These are phyloP conservation scores for Polypterus bichir DNA, from an alignment of 2,113 vertebrate genomes.

Conservation along the genomic window DNA sequence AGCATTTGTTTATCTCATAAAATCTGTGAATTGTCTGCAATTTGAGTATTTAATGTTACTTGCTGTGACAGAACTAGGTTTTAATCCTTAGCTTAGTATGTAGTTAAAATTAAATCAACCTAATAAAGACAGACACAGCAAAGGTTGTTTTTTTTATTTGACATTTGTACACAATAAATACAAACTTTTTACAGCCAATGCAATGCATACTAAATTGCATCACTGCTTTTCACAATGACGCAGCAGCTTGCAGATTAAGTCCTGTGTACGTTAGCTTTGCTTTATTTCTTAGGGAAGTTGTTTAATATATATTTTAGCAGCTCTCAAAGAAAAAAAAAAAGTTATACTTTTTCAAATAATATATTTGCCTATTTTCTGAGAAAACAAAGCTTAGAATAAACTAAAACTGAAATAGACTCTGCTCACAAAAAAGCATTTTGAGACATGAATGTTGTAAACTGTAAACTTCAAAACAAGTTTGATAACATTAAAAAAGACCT, in stretches of 20 bases:
- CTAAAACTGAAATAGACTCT: conserved; percentile 38
- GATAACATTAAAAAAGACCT: conserved; percentile 66
- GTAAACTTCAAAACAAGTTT: conserved; percentile 86
- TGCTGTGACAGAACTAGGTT: no score
- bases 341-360: conserved; percentile 51
- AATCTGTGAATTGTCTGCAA: no score
- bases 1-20: no score
- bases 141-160: conserved; percentile 75
- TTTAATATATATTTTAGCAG: conserved; percentile 50
- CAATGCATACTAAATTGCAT: conserved; percentile 72
- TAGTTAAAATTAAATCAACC: no score
- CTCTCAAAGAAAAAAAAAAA: conserved; percentile 62
- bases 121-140: no score
- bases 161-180: conserved; percentile 99
- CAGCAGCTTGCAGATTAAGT: conserved; percentile 48
- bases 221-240: conserved; percentile 57
- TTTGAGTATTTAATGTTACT: no score
- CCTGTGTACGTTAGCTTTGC: conserved; percentile 43
- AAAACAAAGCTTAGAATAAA: conserved; percentile 21
- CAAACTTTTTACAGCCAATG: conserved; percentile 97
- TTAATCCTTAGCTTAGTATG: no score
- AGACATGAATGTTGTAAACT: conserved; percentile 39
- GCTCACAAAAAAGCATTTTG: conserved; percentile 16
- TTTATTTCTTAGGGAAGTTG: conserved; percentile 25
- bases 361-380: conserved; percentile 31